phyloP scores from a whole-genome alignment of 1,140 invertebrate species.

The Scaptomyza graminum region DNA sequence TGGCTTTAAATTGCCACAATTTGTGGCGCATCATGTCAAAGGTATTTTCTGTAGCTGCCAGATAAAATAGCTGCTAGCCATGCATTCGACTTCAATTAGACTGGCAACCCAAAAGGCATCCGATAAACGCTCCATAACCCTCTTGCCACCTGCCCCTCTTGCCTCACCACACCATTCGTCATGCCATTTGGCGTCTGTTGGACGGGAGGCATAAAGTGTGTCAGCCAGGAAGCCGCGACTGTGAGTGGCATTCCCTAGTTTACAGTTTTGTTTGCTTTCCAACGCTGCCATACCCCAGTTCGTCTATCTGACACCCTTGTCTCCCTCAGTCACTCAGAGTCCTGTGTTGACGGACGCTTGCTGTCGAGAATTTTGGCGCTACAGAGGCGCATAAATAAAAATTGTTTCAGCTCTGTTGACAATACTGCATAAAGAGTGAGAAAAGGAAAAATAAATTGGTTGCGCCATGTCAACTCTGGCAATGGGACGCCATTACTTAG shows the following conservation, averaged over 20 bases:
- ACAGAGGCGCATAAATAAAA: slow-evolving; percentile 78
- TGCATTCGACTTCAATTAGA: slow-evolving; percentile 75
- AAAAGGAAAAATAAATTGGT: slow-evolving; percentile 9
- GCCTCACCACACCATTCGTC: neutral
- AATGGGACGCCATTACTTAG: slow-evolving; percentile 36
- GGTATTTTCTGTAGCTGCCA: slow-evolving; percentile 52
- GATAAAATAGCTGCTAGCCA: slow-evolving; percentile 48
- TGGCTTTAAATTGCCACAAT: slow-evolving; percentile 58
- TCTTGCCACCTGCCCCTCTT: neutral
- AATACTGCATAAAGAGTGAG: slow-evolving; percentile 27
- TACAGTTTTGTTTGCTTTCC: slow-evolving; percentile 60
- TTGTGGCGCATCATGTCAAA: slow-evolving; percentile 78
- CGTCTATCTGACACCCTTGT: slow-evolving; percentile 12
- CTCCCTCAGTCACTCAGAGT: slow-evolving; percentile 46
- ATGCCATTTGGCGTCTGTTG: slow-evolving; percentile 39
- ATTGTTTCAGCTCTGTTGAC: slow-evolving; percentile 59
- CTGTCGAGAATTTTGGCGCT: slow-evolving; percentile 77
- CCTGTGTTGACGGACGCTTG: slow-evolving; percentile 79
- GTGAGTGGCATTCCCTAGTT: slow-evolving; percentile 66
- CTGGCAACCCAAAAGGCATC: slow-evolving; percentile 59
- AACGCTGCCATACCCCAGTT: slow-evolving; percentile 25
- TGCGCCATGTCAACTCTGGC: slow-evolving; percentile 25
- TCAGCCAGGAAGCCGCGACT: slow-evolving; percentile 70
- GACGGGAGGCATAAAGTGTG: slow-evolving; percentile 62
- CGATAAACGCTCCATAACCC: slow-evolving; percentile 20